Base-by-base conservation (phyloP, 2,888 invertebrate genomes). In the Pseudolycoriella hygida region DNA sequence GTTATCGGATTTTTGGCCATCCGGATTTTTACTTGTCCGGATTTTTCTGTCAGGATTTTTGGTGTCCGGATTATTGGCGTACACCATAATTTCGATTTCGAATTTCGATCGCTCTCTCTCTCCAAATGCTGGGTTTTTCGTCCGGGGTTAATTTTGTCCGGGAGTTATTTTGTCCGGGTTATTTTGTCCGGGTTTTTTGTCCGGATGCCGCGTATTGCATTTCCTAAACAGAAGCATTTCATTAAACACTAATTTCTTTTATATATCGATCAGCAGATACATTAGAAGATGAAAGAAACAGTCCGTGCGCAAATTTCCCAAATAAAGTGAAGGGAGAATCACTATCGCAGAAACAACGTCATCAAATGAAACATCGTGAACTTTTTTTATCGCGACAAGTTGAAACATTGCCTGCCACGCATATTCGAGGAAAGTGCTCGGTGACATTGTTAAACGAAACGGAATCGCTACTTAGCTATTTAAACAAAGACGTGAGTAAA, bases 381-480 rank as follows among this genome's bases (percentile, higher is more conserved):
- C 73, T 99, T 61, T 98, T 98, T 73, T 76, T 98, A 53, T 96
- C 97, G 43, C 80, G 97, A 56, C 88, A 89, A 73, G 89, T 94
- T 59, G 97, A 99, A 70, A 96, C 94, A 48, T 74, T 98, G 67
- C 94, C 97, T 49, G 97, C 97, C 54, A 97, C 96, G 50, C 92
- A 96, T 72, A 99, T 99, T 60, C 79, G 98, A 62, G 98, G 96
- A 67, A 98, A 98, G 75, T 99, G 98, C 72, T 85, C 88, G 56
- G 98, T 99, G 57, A 96, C 96, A 55, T 75, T 98, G 58, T 82
- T 98, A 69, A 97, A 97, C 72, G 98, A 98, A 74, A 94, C 96
- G 47, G 98, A 99, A 73, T 88, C 92, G 55, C 76, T 94, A 60
- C 76, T 82, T 63, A 90, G 90, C 67, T 99, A 98, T 75, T 77